Base-by-base conservation (phyloP, 2,797 vertebrate genomes). In the Eurystomus glaucurus region DNA sequence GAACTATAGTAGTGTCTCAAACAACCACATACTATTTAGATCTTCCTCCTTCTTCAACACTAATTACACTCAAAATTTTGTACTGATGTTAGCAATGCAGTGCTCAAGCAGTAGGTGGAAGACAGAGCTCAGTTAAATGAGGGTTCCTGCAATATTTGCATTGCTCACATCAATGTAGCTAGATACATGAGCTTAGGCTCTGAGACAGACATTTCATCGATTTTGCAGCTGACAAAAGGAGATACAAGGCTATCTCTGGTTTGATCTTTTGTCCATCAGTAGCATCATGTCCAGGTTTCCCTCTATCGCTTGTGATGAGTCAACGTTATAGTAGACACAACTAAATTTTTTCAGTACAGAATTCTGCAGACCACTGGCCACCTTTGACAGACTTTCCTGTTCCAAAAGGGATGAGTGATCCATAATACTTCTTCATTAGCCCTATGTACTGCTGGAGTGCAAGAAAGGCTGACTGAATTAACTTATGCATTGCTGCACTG, bases 31-130 rank as follows among this genome's bases (percentile, higher is more conserved):
- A 72, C 62, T 79, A 76, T 62, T 85, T 79, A 79, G 35, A 66
- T 69, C 65, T 75, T 71, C 46, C 28, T 83, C 60, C 14, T 92
- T 69, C 82, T 79, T 81, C 58, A 85, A 54, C 23, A 64, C 39
- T 72, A 89, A 90, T 39, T 87, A 6, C 29, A 69, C 48, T 87
- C 46, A 85, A 50, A 87, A 81, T 76, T 57, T 80, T 11, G 93
- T 93, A 66, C 4, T 80, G 35, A 28, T 91, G 29, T 60, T 87
- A 88, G 89, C 55, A 91, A 81, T 41, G 35, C 77, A 35, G 61
- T 17, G 33, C 62, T 92, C 10, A 43, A 87, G 86, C 66, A 75
- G 86, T 45, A 92, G 70, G 66, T 87, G 41, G 77, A 91, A 87
- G 66, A 60, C 37, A 91, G 88, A 81, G 62, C 48, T 87, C 74